Evolutionary conservation across 2,113 vertebrate species (phyloP).

Genomic region (Osmerus mordax): DNA sequence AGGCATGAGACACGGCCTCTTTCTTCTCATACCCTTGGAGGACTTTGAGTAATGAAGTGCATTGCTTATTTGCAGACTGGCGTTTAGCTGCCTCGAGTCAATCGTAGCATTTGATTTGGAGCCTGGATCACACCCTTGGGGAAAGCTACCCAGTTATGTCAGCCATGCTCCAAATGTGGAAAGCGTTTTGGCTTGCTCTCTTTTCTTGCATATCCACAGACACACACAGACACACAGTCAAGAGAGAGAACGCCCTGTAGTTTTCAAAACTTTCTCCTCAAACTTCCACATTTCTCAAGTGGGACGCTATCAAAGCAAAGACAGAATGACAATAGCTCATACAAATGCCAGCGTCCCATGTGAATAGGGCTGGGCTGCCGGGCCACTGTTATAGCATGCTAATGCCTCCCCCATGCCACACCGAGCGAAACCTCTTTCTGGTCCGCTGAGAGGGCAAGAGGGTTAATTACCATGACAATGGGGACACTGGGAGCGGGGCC

Average conservation of each 20-base stretch:
- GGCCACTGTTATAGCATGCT: constrained; percentile 67
- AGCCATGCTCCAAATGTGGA: constrained; percentile 47
- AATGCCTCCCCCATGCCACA: constrained; percentile 75
- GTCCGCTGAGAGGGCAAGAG: constrained; percentile 70
- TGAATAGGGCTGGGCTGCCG: constrained; percentile 52
- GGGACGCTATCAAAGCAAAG: constrained; percentile 42
- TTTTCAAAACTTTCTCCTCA: constrained; percentile 45
- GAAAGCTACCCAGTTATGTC: constrained; percentile 43
- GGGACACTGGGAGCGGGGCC: constrained; percentile 61
- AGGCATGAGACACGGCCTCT: constrained; percentile 36
- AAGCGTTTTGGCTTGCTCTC: constrained; percentile 48
- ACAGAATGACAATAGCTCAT: constrained; percentile 56
- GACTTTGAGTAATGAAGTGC: constrained; percentile 53
- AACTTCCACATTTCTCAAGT: constrained; percentile 47
- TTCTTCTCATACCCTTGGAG: constrained; percentile 37
- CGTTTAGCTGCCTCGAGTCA: constrained; percentile 50
- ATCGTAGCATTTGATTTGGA: constrained; percentile 60
- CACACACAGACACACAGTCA: constrained; percentile 34
- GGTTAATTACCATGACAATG: constrained; percentile 82
- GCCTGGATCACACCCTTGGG: constrained; percentile 49
- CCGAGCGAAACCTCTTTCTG: constrained; percentile 72
- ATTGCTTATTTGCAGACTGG: constrained; percentile 44
- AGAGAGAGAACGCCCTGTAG: constrained; percentile 43
- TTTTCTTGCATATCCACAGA: constrained; percentile 9
- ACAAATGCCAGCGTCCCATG: constrained; percentile 42